Conservation (phyloP, 1,140 invertebrate genomes). For the Cyclargus thomasi region DNA sequence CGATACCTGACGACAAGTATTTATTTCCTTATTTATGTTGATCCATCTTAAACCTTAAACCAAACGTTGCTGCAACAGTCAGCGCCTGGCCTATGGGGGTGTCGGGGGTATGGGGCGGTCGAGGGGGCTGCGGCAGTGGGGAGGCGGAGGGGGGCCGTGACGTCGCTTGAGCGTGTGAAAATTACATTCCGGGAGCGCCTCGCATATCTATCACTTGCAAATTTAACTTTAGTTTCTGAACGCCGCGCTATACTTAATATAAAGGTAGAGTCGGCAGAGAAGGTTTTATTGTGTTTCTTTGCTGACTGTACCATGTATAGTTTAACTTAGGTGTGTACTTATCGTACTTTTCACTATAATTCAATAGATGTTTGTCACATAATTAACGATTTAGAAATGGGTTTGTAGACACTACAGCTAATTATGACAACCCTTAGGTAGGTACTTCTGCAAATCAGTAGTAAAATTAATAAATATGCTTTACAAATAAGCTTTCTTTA, state of each 20-base stretch:
- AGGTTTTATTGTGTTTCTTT: background rate
- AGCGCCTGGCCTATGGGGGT: constrained; percentile 30
- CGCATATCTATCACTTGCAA: constrained; percentile 76
- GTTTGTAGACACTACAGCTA: too few species aligned
- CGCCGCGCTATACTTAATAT: constrained; percentile 21
- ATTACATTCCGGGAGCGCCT: constrained; percentile 75
- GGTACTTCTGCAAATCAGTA: too few species aligned
- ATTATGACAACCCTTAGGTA: too few species aligned
- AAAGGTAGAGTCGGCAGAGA: constrained; percentile 5
- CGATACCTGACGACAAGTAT: too few species aligned
- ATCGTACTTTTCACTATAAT: too few species aligned
- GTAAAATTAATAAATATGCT: too few species aligned
- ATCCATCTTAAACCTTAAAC: background rate
- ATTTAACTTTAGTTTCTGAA: constrained; percentile 74
- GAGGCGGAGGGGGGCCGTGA: constrained; percentile 40
- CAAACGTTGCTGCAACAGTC: background rate
- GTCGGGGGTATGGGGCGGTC: constrained; percentile 1
- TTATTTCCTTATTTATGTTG: too few species aligned
- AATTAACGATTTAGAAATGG: too few species aligned
- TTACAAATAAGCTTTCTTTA: too few species aligned
- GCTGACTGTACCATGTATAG: background rate
- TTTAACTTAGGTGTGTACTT: background rate
- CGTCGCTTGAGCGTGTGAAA: constrained; percentile 70
- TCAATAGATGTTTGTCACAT: too few species aligned
- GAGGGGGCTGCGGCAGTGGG: constrained; percentile 26